Evolutionary conservation across 1,140 invertebrate species (phyloP), one percentile per base, ranked within the genome.

Genomic region (Caerostris extrusa): DNA sequence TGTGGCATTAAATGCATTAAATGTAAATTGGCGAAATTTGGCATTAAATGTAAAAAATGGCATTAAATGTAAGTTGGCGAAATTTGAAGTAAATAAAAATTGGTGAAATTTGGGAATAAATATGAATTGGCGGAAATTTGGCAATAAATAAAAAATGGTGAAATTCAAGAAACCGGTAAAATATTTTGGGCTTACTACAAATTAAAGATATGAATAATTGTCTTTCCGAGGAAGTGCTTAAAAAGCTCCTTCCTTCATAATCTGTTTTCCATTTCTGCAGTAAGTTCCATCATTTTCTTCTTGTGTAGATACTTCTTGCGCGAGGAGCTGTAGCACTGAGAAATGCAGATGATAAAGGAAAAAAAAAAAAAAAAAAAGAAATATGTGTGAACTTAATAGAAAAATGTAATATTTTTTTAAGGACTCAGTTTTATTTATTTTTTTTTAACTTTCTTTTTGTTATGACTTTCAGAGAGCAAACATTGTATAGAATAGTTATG

Each of bases 161-260:
- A n/a, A n/a, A n/a, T n/a, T n/a, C n/a, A n/a, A n/a, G n/a, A n/a
- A n/a, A n/a, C n/a, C n/a, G n/a, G n/a, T n/a, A n/a, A n/a, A n/a
- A n/a, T n/a, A n/a, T n/a, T n/a, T n/a, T n/a, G n/a, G n/a, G n/a
- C n/a, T n/a, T n/a, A n/a, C n/a, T n/a, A n/a, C n/a, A n/a, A n/a
- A n/a, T n/a, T n/a, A n/a, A n/a, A n/a, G n/a, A n/a, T n/a, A 92
- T 92, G 90, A 85, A 92, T 92, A 81, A 92, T 58, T 85, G 90
- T 92, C 90, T 85, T 19, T 34, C 3, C 53, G 8, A n/a, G 71
- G 60, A 92, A 85, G 81, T 85, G 82, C 90, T 85, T 83, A 85
- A 92, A 92, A 92, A 85, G 71, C 90, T 82, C 64, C 71, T 19
- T 56, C 60, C 56, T 53, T 92, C 90, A 60, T 92, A 92, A 92